Base-by-base conservation (phyloP, 2,113 vertebrate species). In the Diglossa brunneiventris region DNA sequence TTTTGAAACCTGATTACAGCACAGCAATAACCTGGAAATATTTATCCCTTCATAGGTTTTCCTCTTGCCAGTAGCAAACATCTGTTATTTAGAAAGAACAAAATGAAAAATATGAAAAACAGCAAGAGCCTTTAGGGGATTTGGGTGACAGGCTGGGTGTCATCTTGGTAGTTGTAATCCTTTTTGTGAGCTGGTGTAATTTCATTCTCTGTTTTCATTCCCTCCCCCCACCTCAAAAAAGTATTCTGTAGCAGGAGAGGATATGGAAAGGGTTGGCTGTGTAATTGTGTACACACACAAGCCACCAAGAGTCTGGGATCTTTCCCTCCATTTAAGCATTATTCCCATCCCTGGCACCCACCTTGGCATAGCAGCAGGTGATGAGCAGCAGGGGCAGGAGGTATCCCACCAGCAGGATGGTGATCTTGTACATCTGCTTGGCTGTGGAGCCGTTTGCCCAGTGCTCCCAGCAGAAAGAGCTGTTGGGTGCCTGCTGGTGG, bases 401-500 rank as follows among this genome's bases (percentile, higher is more conserved):
- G 95, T 98, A 99, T 1, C 98, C 98, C 61, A 98, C 90, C 64
- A 98, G 63, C 91, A 99, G 96, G 49, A 98, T 92, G 21, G 97
- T 92, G 4, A 98, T 96, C 97, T 97, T 98, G 97, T 98, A 99
- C 44, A 90, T 80, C 72, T 84, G 96, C 77, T 94, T 97, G 90
- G 97, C 97, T 2, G 92, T 84, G 10, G 96, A 96, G 7, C 96
- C 75, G 2, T 95, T 63, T 33, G 95, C 61, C 98, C 98, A 98
- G 17, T 90, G 70, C 85, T 99, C 98, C 98, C 98, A 99, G 97
- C 98, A 99, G 96, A 99, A 99, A 19, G 98, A 98, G 73, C 97
- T 98, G 97, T 98, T 99, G n/a, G 98, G 98, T 33, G 98, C 98
- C 18, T 91, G 75, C 24, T 92, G 96, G 61, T 98, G 97, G 31